These are phyloP conservation scores for Nesogale talazaci DNA, from an alignment of 2,113 vertebrate genomes.

Conservation along the genomic window DNA sequence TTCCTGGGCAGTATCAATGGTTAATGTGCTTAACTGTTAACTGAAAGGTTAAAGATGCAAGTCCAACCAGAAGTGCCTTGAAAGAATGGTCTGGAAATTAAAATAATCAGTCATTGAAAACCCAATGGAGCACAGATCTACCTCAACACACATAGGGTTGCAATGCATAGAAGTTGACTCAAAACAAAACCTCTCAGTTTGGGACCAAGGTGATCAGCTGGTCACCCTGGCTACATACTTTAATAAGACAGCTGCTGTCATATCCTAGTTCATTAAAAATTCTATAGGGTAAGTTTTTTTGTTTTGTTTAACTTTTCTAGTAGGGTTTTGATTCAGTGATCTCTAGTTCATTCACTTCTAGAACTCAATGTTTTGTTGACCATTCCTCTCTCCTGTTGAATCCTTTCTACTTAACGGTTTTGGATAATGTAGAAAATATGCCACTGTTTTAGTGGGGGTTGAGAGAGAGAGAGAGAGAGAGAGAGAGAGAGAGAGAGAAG, in stretches of 20 bases:
- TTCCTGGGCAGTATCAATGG: too few relatives aligned
- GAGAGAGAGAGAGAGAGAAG: neutral
- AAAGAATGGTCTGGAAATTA: too few relatives aligned
- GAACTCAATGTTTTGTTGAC: neutral
- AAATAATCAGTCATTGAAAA: too few relatives aligned
- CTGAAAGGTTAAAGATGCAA: too few relatives aligned
- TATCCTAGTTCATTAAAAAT: neutral
- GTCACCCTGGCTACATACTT: neutral
- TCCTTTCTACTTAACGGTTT: neutral
- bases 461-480: slow-evolving; percentile 8
- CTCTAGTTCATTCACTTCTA: neutral
- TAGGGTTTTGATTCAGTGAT: neutral
- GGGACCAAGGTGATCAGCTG: neutral
- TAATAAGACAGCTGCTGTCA: neutral
- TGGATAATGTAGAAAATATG: neutral
- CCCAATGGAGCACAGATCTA: neutral
- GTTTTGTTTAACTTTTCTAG: neutral
- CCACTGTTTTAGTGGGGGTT: neutral
- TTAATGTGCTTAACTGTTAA: too few relatives aligned
- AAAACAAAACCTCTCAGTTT: neutral
- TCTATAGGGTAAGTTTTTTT: neutral
- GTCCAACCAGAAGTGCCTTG: too few relatives aligned
- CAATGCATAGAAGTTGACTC: neutral
- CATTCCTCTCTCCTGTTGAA: neutral
- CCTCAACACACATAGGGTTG: neutral